Percentiles rank a stretch among this genome's conserved stretches.
phyloP scores from a whole-genome alignment of 2,113 vertebrate species.

The Epinephelus fuscoguttatus region DNA sequence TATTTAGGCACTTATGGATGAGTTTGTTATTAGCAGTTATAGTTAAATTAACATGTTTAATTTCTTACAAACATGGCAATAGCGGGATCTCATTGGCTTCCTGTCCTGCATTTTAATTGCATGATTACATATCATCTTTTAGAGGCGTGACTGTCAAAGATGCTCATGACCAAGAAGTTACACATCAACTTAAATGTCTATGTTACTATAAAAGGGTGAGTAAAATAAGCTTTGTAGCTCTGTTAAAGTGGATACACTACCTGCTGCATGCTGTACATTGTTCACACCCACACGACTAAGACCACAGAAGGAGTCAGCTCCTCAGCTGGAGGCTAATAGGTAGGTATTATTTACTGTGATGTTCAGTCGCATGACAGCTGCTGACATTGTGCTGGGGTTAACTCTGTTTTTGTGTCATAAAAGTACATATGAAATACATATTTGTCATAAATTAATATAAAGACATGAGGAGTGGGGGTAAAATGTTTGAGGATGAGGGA shows the following conservation, averaged over 20 bases:
- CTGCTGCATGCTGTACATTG: constrained; percentile 12
- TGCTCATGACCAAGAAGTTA: not conserved
- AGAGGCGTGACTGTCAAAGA: not conserved
- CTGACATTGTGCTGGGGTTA: not conserved
- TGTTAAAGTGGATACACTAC: constrained; percentile 14
- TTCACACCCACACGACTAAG: constrained; percentile 30
- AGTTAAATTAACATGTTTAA: not conserved
- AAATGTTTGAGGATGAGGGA: not conserved
- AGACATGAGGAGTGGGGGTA: not conserved
- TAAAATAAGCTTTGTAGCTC: constrained; percentile 12
- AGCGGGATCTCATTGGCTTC: not conserved
- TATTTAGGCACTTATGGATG: not conserved
- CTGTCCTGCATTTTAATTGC: not conserved
- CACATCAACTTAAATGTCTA: constrained; percentile 10
- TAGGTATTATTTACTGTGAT: constrained; percentile 15
- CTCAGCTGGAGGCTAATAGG: constrained; percentile 33
- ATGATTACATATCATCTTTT: not conserved
- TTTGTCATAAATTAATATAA: not conserved
- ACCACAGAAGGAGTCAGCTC: not conserved
- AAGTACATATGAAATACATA: not conserved
- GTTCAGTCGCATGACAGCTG: not conserved
- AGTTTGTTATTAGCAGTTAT: not conserved
- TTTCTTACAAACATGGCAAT: not conserved
- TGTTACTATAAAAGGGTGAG: not conserved
- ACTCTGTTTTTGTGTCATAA: not conserved